Evolutionary conservation across 2,797 vertebrate species (phyloP).

Genomic region (Bucorvus abyssinicus): DNA sequence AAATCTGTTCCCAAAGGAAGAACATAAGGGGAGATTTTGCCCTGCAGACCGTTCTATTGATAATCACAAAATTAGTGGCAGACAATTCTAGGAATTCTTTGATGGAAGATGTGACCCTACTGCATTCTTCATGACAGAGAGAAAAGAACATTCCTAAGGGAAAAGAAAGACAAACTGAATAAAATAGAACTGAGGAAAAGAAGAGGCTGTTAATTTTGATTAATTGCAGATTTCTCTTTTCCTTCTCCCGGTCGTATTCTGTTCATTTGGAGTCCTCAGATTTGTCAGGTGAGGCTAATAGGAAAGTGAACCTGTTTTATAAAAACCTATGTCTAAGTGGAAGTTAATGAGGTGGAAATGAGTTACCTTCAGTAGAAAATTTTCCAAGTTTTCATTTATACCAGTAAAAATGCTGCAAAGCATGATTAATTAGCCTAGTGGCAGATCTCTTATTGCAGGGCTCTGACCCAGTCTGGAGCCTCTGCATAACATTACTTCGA

Average conservation of each 20-base stretch:
- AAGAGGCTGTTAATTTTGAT: not conserved
- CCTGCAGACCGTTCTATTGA: not conserved
- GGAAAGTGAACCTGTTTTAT: not conserved
- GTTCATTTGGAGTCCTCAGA: not conserved
- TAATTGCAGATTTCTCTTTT: not conserved
- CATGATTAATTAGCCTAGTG: not conserved
- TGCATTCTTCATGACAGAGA: not conserved
- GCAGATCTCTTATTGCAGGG: not conserved
- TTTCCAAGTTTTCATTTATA: not conserved
- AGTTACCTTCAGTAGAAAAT: not conserved
- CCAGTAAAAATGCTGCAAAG: not conserved
- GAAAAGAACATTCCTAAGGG: not conserved
- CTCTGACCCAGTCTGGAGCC: not conserved
- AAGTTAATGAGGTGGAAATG: not conserved
- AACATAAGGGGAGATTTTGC: not conserved
- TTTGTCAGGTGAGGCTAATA: not conserved
- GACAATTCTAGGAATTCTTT: not conserved
- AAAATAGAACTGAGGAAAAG: not conserved
- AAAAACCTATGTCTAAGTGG: not conserved
- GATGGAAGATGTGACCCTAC: not conserved
- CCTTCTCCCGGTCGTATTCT: not conserved
- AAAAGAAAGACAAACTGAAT: not conserved
- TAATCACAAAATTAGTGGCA: not conserved
- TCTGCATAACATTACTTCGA: rapidly evolving
- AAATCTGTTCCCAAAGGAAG: not conserved